phyloP scores from a whole-genome alignment of 1,140 invertebrate species.

The Nymphalis io region DNA sequence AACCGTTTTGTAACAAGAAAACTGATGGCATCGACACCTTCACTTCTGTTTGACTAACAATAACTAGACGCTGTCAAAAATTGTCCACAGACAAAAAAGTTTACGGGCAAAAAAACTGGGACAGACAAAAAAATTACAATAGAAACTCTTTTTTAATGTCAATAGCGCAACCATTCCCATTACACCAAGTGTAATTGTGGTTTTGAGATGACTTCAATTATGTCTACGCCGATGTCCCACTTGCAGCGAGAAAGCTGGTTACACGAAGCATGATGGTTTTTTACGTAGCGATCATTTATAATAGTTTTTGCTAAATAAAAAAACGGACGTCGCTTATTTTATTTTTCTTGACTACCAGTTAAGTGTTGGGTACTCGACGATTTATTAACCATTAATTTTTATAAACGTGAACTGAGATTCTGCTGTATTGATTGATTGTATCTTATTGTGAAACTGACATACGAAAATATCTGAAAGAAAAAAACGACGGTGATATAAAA shows the following conservation, averaged over 20 bases:
- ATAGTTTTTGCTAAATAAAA: conserved; percentile 48
- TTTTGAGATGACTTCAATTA: conserved; percentile 62
- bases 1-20: background rate
- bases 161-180: conserved; percentile 25
- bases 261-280: conserved; percentile 49
- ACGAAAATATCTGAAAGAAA: background rate
- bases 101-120: background rate
- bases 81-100: conserved; percentile 4
- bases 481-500: background rate
- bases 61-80: background rate
- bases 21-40: background rate
- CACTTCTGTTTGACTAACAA: background rate
- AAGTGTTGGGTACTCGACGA: conserved; percentile 35
- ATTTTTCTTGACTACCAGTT: conserved; percentile 35
- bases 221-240: conserved; percentile 50
- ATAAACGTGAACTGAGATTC: conserved; percentile 19
- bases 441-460: conserved; percentile 1
- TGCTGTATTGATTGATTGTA: conserved; percentile 21
- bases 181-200: conserved; percentile 40
- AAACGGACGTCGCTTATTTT: conserved; percentile 40
- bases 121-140: conserved; percentile 18
- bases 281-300: conserved; percentile 41
- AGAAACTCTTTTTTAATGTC: conserved; percentile 19
- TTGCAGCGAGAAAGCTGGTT: conserved; percentile 60
- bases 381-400: conserved; percentile 42